Conservation (phyloP, 2,888 invertebrate genomes). For the Athetis lepigone region DNA sequence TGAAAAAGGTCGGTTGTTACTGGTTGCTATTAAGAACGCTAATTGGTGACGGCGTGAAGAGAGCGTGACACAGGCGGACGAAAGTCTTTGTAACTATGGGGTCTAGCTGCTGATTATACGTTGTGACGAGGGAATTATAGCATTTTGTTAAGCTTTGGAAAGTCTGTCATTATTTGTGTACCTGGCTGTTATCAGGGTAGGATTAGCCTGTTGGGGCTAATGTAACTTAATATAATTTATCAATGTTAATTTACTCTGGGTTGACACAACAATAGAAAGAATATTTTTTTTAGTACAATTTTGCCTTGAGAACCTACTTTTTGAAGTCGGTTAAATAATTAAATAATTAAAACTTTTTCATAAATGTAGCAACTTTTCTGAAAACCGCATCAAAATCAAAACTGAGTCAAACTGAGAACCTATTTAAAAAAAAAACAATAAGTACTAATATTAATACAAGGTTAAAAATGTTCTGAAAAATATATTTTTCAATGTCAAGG, state of each 20-base stretch:
- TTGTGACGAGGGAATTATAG: constrained; percentile 23
- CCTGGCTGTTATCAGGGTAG: not conserved
- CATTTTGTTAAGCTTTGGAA: constrained; percentile 30
- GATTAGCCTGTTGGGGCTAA: too few species aligned
- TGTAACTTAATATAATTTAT: too few species aligned
- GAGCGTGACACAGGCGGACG: constrained; percentile 74
- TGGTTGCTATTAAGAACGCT: constrained; percentile 74
- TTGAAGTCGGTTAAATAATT: too few species aligned
- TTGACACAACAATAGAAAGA: too few species aligned
- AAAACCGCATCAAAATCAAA: too few species aligned
- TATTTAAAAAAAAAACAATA: too few species aligned
- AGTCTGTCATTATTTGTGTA: not conserved
- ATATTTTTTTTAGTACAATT: too few species aligned
- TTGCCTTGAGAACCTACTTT: too few species aligned
- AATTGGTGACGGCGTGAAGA: constrained; percentile 79
- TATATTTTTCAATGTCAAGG: constrained; percentile 32
- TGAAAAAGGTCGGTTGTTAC: constrained; percentile 50
- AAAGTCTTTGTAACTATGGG: constrained; percentile 61
- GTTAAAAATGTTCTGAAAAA: not conserved
- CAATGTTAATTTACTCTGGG: too few species aligned
- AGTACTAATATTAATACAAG: not conserved
- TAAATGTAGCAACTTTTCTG: too few species aligned
- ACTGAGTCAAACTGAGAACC: too few species aligned
- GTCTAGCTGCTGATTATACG: constrained; percentile 34
- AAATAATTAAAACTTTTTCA: too few species aligned